phyloP scores from a whole-genome alignment of 1,140 invertebrate genomes.

The Homarus americanus region DNA sequence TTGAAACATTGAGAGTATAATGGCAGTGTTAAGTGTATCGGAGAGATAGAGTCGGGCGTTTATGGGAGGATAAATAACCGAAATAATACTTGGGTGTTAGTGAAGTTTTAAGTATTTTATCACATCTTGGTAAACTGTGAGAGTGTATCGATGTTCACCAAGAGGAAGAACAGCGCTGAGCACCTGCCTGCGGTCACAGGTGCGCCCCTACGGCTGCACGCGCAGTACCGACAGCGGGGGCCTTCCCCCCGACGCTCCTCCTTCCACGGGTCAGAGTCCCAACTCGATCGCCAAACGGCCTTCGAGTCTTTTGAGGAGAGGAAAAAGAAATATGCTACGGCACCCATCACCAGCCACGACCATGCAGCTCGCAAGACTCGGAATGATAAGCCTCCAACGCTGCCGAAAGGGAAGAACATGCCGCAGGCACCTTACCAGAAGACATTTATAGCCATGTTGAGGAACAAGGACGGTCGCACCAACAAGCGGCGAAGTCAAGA shows the following conservation, averaged over 20 bases:
- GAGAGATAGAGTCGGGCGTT: neutral
- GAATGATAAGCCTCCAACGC: slow-evolving; percentile 19
- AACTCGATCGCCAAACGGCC: neutral
- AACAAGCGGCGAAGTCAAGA: slow-evolving; percentile 58
- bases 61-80: neutral
- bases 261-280: slow-evolving; percentile 61
- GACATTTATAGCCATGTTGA: slow-evolving; percentile 73
- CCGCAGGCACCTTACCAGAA: slow-evolving; percentile 69
- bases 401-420: slow-evolving; percentile 43
- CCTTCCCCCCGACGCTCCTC: slow-evolving; percentile 57
- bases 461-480: slow-evolving; percentile 44
- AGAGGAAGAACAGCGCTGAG: slow-evolving; percentile 53
- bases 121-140: neutral
- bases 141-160: slow-evolving; percentile 14
- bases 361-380: neutral
- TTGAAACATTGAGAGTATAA: neutral
- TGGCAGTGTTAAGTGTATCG: neutral
- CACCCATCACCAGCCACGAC: slow-evolving; percentile 58
- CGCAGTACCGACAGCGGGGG: slow-evolving; percentile 7
- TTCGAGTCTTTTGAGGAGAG: slow-evolving; percentile 16
- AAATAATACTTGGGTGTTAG: neutral
- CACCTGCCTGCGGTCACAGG: slow-evolving; percentile 24
- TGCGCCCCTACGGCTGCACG: neutral
- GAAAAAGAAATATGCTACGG: slow-evolving; percentile 70
- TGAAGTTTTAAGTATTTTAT: no score